Conservation (phyloP, 2,797 vertebrate species). For the Buceros bicornis region DNA sequence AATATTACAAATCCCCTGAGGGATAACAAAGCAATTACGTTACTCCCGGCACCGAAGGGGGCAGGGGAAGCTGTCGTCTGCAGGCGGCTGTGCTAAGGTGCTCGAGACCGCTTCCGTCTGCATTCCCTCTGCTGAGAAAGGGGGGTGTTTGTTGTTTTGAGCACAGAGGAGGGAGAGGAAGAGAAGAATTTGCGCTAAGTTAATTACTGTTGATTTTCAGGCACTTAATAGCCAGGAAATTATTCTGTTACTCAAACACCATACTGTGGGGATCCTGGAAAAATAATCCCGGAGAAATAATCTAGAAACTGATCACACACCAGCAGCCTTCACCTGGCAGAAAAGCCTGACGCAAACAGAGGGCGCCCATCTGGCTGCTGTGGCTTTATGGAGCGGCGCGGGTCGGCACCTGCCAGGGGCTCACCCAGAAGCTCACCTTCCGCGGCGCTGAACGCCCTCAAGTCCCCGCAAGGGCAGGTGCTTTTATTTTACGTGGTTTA, state of each 20-base stretch:
- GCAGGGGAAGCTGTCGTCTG: background rate
- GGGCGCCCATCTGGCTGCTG: background rate
- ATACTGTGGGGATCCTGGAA: conserved; percentile 45
- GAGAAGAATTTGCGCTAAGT: conserved; percentile 8
- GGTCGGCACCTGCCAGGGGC: background rate
- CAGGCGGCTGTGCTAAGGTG: background rate
- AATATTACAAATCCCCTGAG: conserved; percentile 74
- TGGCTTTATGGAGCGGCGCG: background rate
- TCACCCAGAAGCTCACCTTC: background rate
- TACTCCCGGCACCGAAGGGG: conserved; percentile 57
- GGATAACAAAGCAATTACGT: conserved; percentile 74
- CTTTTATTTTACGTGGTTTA: background rate
- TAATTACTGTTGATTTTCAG: conserved; percentile 67
- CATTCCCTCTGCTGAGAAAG: conserved; percentile 15
- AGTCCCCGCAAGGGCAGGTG: background rate
- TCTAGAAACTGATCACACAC: conserved; percentile 29
- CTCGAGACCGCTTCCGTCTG: background rate
- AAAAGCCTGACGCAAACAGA: background rate
- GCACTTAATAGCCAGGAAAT: conserved; percentile 53
- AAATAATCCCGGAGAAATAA: conserved; percentile 42
- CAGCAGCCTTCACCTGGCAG: background rate
- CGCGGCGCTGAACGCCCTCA: background rate
- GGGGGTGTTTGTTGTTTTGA: conserved; percentile 32
- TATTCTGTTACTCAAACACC: conserved; percentile 62
- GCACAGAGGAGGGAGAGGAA: conserved; percentile 37